Base-by-base conservation (phyloP, 2,797 vertebrate genomes). In the Argyrosomus regius region DNA sequence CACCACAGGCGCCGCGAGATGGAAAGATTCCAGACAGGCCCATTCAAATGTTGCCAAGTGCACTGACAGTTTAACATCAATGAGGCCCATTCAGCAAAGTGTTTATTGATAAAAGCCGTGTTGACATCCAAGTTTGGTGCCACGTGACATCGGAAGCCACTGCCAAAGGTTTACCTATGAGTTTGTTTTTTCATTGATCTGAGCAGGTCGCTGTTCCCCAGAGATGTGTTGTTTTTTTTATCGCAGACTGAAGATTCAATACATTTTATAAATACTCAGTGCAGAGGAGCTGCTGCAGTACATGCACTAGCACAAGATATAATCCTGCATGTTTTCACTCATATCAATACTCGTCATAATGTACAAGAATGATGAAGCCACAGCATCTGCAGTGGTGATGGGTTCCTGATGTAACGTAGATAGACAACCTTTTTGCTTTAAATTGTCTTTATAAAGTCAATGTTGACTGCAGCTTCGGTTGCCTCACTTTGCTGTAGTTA, bases 1-100 rank as follows among this genome's bases (percentile, higher is more conserved):
- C 76, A 78, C 70, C 62, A 61, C 24, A 13, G 61, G 70, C 70
- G 0, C 64, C 45, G 12, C n/a, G 57, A 80, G 85, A 84, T 87
- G 85, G 83, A 84, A 50, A 60, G 58, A 65, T 72, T 78, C 85
- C 88, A 89, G 76, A 79, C 67, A 80, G 68, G 20, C 63, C 53
- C 63, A 81, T 84, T 85, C 54, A 82, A 70, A 86, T 49, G 6
- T 28, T 76, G 79, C 85, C 83, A 89, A 84, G 65, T 80, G 75
- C 69, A 63, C 53, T 77, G 81, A 85, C 78, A 75, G 71, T 53
- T 66, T 56, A 68, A 84, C 85, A 81, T 83, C 72, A 75, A 62
- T 76, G 72, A 75, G 54, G 39, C 26, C 11, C 24, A 53, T 6
- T 17, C 64, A 45, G 77, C 61, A 75, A 58, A 76, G 66, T 79